These are phyloP conservation scores for Polyommatus iphigenia DNA, from an alignment of 2,888 invertebrate genomes.

Conservation along the genomic window DNA sequence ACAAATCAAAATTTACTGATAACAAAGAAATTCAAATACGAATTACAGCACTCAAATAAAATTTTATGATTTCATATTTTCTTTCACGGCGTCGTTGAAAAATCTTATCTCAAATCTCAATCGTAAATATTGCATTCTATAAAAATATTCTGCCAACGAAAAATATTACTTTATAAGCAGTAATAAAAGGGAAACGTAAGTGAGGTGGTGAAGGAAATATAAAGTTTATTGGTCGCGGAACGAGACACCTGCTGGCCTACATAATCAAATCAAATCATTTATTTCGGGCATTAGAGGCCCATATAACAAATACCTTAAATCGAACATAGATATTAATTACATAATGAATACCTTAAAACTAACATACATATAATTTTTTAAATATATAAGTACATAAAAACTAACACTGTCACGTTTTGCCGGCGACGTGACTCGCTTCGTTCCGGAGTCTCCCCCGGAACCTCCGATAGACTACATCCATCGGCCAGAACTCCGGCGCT, in stretches of 20 bases:
- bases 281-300: no score
- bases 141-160: slow-evolving; percentile 48
- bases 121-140: slow-evolving; percentile 22
- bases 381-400: no score
- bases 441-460: no score
- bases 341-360: no score
- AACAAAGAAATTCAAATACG: slow-evolving; percentile 10
- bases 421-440: no score
- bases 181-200: slow-evolving; percentile 64
- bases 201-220: slow-evolving; percentile 51
- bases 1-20: background rate
- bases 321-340: no score
- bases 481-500: no score
- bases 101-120: slow-evolving; percentile 16
- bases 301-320: no score
- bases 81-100: background rate
- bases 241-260: slow-evolving; percentile 63
- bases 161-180: slow-evolving; percentile 53
- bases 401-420: no score
- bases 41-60: background rate
- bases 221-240: slow-evolving; percentile 52
- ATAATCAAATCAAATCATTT: no score
- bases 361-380: no score
- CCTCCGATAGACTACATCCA: no score
- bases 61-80: slow-evolving; percentile 16